A percentile compares a stretch with the other conserved stretches of the same genome.
These are phyloP conservation scores for Scylla paramamosain DNA, from an alignment of 1,140 invertebrate species.

Conservation along the genomic window DNA sequence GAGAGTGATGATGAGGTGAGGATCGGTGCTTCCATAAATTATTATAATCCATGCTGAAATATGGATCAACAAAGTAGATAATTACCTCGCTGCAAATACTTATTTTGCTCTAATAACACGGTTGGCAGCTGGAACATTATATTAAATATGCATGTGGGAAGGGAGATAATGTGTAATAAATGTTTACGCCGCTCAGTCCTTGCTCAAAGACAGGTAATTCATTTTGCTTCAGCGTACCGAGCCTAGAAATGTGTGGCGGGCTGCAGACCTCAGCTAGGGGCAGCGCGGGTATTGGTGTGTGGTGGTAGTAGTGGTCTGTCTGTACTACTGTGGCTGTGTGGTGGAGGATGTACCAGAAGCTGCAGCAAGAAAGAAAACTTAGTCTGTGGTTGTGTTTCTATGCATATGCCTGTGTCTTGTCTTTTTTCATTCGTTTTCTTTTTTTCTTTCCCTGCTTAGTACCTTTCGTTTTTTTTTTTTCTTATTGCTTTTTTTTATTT, in stretches of 20 bases:
- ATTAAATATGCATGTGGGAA: not conserved
- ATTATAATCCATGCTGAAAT: not conserved
- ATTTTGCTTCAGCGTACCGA: not conserved
- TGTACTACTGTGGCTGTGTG: not conserved
- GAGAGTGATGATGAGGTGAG: not conserved
- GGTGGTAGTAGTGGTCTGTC: not conserved
- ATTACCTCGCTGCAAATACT: not conserved
- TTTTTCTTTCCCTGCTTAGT: too few species aligned
- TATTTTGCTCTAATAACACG: not conserved
- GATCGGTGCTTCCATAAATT: not conserved
- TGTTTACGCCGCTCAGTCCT: not conserved
- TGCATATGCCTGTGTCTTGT: not conserved
- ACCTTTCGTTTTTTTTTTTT: too few species aligned
- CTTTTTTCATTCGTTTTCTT: too few species aligned
- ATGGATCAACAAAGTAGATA: not conserved
- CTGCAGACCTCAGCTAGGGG: not conserved
- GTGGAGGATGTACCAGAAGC: too few species aligned
- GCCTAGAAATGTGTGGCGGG: not conserved
- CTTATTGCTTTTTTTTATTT: too few species aligned
- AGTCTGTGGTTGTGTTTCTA: not conserved
- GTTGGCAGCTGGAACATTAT: not conserved
- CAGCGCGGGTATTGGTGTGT: not conserved
- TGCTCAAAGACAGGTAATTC: not conserved
- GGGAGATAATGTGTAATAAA: not conserved
- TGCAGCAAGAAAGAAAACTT: not conserved